These are phyloP conservation scores for Catostomus latipinnis DNA, from an alignment of 2,797 vertebrate species.

Conservation along the genomic window DNA sequence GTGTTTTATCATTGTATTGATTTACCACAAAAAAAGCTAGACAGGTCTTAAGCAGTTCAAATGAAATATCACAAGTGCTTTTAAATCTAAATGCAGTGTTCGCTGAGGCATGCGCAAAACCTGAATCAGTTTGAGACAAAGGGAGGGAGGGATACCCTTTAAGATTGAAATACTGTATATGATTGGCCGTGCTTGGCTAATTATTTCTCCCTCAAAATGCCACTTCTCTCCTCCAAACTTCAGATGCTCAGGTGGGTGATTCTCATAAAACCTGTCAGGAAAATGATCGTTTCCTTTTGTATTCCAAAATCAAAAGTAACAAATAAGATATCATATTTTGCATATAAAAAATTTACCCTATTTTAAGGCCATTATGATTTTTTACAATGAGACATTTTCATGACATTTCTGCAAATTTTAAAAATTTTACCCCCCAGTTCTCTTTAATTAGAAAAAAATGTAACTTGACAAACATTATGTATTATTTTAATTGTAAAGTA, in stretches of 20 bases:
- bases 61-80: background rate
- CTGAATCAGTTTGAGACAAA: slow-evolving; percentile 2
- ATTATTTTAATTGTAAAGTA: too few relatives aligned
- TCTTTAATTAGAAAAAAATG: too few relatives aligned
- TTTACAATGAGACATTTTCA: too few relatives aligned
- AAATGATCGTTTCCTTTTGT: too few relatives aligned
- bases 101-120: background rate
- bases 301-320: too few relatives aligned
- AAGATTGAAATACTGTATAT: background rate
- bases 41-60: background rate
- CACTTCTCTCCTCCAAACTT: background rate
- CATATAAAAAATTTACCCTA: too few relatives aligned
- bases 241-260: slow-evolving; percentile 38
- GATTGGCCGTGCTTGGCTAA: background rate
- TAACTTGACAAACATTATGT: too few relatives aligned
- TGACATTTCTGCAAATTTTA: too few relatives aligned
- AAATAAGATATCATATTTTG: too few relatives aligned
- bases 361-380: too few relatives aligned
- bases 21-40: background rate
- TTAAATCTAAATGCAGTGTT: slow-evolving; percentile 7
- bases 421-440: too few relatives aligned
- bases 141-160: background rate
- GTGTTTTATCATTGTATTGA: slow-evolving; percentile 1
- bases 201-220: background rate
- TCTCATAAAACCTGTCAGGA: too few relatives aligned